Evolutionary conservation across 2,113 vertebrate species (phyloP).

Genomic region (Seriola aureovittata): DNA sequence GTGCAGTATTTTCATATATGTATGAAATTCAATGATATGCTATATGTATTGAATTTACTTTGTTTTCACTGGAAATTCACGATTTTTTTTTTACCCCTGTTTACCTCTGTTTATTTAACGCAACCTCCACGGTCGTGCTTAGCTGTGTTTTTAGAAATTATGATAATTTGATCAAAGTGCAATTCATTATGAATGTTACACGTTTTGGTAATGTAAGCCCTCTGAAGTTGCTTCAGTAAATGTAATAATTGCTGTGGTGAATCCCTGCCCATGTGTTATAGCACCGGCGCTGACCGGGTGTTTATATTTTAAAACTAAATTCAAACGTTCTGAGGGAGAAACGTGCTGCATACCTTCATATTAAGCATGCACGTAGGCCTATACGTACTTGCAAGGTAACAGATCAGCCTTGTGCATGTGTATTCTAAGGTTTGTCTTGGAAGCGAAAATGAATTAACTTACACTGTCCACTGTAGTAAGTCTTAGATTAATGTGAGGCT

Average conservation of each 20-base stretch:
- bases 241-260: not conserved
- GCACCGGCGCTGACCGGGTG: not conserved
- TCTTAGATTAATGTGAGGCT: not conserved
- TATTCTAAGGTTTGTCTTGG: not conserved
- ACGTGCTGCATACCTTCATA: not conserved
- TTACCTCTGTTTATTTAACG: not conserved
- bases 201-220: not conserved
- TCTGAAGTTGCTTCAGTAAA: not conserved
- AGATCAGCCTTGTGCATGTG: not conserved
- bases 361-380: not conserved
- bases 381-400: not conserved
- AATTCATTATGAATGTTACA: not conserved
- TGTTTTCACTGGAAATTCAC: not conserved
- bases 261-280: not conserved
- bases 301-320: not conserved
- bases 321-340: not conserved
- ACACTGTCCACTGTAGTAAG: not conserved
- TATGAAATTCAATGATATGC: not conserved
- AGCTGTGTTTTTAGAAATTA: not conserved
- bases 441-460: not conserved
- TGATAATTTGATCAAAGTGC: not conserved
- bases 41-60: not conserved
- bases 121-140: not conserved
- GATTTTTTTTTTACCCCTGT: not conserved
- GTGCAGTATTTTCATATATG: not conserved